Base-by-base conservation (phyloP, 2,113 vertebrate species). In the Pampusana beccarii region DNA sequence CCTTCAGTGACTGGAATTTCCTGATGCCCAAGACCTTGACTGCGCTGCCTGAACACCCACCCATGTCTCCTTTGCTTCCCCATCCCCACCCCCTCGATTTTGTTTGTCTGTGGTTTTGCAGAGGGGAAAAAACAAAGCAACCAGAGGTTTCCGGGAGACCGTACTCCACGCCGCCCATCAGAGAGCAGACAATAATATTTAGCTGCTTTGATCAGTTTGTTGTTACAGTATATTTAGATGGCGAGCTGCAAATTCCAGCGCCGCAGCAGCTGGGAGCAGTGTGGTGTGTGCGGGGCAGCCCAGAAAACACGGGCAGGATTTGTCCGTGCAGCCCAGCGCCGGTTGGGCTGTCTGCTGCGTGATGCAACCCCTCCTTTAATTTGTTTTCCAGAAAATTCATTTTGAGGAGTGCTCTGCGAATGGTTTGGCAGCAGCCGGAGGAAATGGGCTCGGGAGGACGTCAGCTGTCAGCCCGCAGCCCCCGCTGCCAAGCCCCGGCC, bases 371-470 rank as follows among this genome's bases (percentile, higher is more conserved):
- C 67, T 87, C 67, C 71, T 95, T 94, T 94, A 91, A 95, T 95
- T 95, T 78, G 92, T 97, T 97, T 97, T 94, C 93, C 96, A 97
- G 96, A 97, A 94, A 78, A 93, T 91, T 94, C 93, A 58, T 69
- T 89, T 29, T 5, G 82, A 87, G 91, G 84, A 88, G 92, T 3
- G 51, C 83, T 86, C 53, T 4, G 48, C 58, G 5, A 94, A 69
- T 2, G 40, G 65, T 53, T 94, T 92, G 94, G 95, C 91, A 62
- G 77, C 74, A 9, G 65, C 21, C 3, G 1, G 57, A 88, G 92
- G 78, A 82, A 87, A 57, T 0, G 50, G 75, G 64, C 61, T 67
- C 2, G 19, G 62, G 74, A 77, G 64, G 79, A 88, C 6, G 18
- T 78, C 95, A 89, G 87, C 93, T 74, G 75, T 36, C 44, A 79